Conservation (phyloP, 2,888 invertebrate species). For the Pilophorus perplexus region DNA sequence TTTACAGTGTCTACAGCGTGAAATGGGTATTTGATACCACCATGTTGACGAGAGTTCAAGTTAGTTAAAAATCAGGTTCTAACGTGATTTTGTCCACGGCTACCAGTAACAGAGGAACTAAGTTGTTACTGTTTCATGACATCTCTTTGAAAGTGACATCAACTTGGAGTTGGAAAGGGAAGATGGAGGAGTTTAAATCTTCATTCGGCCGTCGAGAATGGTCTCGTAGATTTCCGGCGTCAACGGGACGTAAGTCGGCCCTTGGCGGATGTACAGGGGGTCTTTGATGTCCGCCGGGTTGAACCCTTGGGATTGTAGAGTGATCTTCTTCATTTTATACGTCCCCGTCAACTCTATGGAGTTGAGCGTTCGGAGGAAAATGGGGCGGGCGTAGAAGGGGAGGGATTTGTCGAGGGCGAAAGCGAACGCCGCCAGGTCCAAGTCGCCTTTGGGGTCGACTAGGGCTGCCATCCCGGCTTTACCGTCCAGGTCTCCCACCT, state of each 20-base stretch:
- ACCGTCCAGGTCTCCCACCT: constrained; percentile 79
- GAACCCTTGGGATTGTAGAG: constrained; percentile 81
- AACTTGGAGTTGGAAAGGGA: too few relatives aligned
- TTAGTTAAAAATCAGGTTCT: too few relatives aligned
- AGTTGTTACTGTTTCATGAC: not conserved
- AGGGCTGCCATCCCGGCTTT: constrained; percentile 93
- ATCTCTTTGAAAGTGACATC: constrained; percentile 5
- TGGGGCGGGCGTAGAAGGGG: constrained; percentile 82
- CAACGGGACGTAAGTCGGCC: constrained; percentile 53
- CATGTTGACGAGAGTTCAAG: too few relatives aligned
- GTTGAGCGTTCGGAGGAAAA: constrained; percentile 78
- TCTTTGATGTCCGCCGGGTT: constrained; percentile 64
- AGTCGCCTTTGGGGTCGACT: constrained; percentile 63
- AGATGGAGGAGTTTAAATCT: constrained; percentile 58
- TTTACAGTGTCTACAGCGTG: too few relatives aligned
- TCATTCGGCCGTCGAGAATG: constrained; percentile 58
- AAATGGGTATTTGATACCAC: too few relatives aligned
- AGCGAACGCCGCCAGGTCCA: constrained; percentile 62
- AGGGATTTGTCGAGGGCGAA: constrained; percentile 67
- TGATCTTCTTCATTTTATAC: constrained; percentile 87
- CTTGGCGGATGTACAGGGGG: constrained; percentile 56
- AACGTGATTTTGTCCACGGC: too few relatives aligned
- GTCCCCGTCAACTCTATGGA: constrained; percentile 84
- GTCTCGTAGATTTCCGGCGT: constrained; percentile 55
- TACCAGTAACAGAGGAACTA: too few relatives aligned